Percentiles rank a stretch among this genome's conserved stretches.
phyloP scores from a whole-genome alignment of 2,113 vertebrate genomes.

The Pelobates fuscus region DNA sequence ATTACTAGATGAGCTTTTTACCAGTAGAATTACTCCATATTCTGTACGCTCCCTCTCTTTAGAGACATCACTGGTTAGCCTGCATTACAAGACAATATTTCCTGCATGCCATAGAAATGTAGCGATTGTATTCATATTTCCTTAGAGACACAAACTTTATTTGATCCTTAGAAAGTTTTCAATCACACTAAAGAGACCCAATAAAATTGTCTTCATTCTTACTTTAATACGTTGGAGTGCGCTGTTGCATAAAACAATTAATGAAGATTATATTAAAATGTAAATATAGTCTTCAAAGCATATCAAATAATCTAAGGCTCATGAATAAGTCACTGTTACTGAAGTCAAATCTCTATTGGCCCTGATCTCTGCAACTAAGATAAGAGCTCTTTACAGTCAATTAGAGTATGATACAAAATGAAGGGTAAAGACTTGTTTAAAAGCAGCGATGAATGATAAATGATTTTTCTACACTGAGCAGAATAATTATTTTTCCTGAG shows the following conservation, averaged over 20 bases:
- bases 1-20: too few relatives aligned
- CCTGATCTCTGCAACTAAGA: background rate
- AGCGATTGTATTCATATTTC: background rate
- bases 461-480: too few relatives aligned
- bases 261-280: conserved; percentile 22
- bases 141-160: background rate
- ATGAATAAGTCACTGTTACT: background rate
- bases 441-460: too few relatives aligned
- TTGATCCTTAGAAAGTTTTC: background rate
- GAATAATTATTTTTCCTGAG: too few relatives aligned
- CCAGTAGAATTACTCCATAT: too few relatives aligned
- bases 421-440: background rate
- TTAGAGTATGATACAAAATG: background rate
- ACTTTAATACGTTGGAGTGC: conserved; percentile 3
- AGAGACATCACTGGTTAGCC: too few relatives aligned
- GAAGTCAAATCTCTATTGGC: background rate
- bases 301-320: conserved; percentile 3
- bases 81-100: too few relatives aligned
- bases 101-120: too few relatives aligned
- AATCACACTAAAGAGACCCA: background rate
- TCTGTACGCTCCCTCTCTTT: too few relatives aligned
- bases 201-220: conserved; percentile 19
- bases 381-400: background rate
- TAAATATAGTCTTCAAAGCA: conserved; percentile 12
- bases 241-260: conserved; percentile 8